phyloP scores from a whole-genome alignment of 2,113 vertebrate species.

The Hydrolagus affinis region DNA sequence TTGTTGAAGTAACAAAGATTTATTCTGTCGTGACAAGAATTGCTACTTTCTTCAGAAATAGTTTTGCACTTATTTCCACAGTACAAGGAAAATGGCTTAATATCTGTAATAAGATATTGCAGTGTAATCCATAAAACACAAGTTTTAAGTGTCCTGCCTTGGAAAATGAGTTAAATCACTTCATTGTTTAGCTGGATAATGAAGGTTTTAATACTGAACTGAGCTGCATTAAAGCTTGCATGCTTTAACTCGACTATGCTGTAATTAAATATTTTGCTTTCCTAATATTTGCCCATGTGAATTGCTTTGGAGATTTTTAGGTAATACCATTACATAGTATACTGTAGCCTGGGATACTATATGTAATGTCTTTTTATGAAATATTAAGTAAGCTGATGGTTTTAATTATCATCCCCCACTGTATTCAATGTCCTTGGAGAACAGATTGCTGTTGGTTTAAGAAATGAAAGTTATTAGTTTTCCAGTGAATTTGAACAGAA shows the following conservation, averaged over 20 bases:
- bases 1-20: background rate
- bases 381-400: slow-evolving; percentile 42
- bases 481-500: slow-evolving; percentile 38
- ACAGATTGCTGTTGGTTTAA: slow-evolving; percentile 37
- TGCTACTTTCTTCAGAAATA: background rate
- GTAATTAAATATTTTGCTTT: slow-evolving; percentile 40
- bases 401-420: slow-evolving; percentile 42
- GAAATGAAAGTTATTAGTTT: slow-evolving; percentile 39
- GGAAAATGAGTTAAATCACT: background rate
- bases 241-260: slow-evolving; percentile 3
- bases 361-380: slow-evolving; percentile 44
- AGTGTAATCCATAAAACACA: background rate
- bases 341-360: slow-evolving; percentile 33
- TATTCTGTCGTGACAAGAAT: background rate
- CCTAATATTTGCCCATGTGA: slow-evolving; percentile 40
- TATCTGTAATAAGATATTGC: background rate
- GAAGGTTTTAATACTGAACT: slow-evolving; percentile 4
- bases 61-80: background rate
- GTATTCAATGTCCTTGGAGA: slow-evolving; percentile 35
- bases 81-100: background rate
- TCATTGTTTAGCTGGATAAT: background rate
- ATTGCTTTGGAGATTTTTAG: slow-evolving; percentile 36
- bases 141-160: background rate
- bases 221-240: slow-evolving; percentile 31
- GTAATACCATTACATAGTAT: slow-evolving; percentile 40